Base-by-base conservation (phyloP, 2,888 invertebrate species). In the Heterodera filipjevi region DNA sequence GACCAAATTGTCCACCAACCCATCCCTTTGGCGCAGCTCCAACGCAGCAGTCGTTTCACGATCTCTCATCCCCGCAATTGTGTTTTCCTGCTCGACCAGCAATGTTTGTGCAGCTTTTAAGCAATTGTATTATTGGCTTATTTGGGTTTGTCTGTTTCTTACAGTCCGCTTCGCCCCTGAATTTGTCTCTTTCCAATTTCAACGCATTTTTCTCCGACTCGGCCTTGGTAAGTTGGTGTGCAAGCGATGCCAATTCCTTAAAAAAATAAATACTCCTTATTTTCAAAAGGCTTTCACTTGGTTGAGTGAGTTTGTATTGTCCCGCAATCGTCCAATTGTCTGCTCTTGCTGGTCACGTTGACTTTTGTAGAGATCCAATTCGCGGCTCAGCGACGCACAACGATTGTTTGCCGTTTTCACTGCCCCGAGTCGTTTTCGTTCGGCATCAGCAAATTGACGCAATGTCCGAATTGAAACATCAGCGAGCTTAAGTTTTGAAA, bases 341-440 rank as follows among this genome's bases (percentile, higher is more conserved):
- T 75, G 75, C 30, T 75, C 75, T 3, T 75, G 75, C 32, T 75
- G 75, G 32, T 64, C 75, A 16, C 75, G 44, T 27, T 75, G 75
- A 32, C 22, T 75, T 30, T 68, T 75, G 68, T 12, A 59, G 22
- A 64, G 75, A 10, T 22, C 68, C 59, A 75, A 64, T 66, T 75
- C 75, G n/a, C 66, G 27, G 30, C 10, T 33, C 8, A 75, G 68
- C 2, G 75, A 75, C 6, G 64, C 75, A 16, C 66, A 44, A 19
- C 75, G 75, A 30, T 66, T n/a, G 44, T 75, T 75, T 19, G 75
- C 33, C 19, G 75, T 39, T 75, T 64, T 53, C 19, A 75, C 22
- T 8, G 30, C 59, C 1, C 16, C 46, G 32, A 44, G 35, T 16
- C 75, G 75, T 44, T 33, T 66, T 14, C 64, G 30, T 22, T 75